These are phyloP conservation scores for Mesembrinibis cayennensis DNA, from an alignment of 2,113 vertebrate species.

Conservation along the genomic window DNA sequence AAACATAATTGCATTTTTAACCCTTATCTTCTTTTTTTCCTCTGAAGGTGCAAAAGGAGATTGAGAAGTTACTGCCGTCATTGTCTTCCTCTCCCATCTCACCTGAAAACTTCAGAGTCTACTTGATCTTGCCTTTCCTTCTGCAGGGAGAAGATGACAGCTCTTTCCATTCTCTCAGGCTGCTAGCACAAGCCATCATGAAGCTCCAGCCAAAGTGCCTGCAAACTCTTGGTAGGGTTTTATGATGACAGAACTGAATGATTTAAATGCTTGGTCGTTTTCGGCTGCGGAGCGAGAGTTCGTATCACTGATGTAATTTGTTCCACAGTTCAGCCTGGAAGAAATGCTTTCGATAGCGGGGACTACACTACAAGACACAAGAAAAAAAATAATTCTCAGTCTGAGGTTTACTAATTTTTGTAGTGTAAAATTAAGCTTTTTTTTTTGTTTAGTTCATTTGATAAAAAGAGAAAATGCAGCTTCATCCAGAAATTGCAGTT, in stretches of 20 bases:
- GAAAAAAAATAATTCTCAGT: background rate
- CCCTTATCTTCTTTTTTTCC: background rate
- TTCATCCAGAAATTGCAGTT: background rate
- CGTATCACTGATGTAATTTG: background rate
- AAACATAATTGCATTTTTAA: background rate
- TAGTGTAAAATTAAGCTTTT: background rate
- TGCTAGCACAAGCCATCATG: conserved; percentile 1
- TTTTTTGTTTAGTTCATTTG: background rate
- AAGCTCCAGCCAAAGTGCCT: background rate
- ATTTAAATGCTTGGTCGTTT: background rate
- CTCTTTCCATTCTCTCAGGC: background rate
- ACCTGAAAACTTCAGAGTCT: conserved; percentile 63
- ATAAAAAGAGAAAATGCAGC: background rate
- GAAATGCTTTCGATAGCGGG: background rate
- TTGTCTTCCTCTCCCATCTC: conserved; percentile 12
- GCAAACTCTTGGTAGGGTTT: conserved; percentile 57
- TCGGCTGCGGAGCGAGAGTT: background rate
- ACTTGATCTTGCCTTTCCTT: conserved; percentile 65
- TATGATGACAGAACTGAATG: background rate
- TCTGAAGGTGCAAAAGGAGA: conserved; percentile 24
- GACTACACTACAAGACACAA: background rate
- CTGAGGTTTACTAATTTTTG: background rate
- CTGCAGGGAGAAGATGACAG: background rate
- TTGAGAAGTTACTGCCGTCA: conserved; percentile 1
- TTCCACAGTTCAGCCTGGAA: background rate